Base-by-base conservation (phyloP, 2,888 invertebrate genomes). In the Caradrina kadenii region DNA sequence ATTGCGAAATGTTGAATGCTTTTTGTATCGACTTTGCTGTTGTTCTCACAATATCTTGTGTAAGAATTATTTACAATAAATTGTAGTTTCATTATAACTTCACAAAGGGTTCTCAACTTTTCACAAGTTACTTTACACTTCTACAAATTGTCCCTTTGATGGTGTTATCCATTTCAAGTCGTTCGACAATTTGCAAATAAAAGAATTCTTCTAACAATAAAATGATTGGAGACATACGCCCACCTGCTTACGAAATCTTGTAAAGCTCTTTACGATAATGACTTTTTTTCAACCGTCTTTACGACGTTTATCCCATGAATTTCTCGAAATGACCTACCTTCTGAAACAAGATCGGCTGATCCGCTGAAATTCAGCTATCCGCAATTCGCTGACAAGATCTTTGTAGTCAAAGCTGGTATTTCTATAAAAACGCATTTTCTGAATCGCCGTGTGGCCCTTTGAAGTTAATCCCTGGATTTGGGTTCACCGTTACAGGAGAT, bases 381-480 rank as follows among this genome's bases (percentile, higher is more conserved):
- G 72, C 90, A 87, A 92, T 91, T 87, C 89, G 92, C 92, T 92
- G 92, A 93, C 93, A 88, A 90, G 92, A 92, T 92, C 91, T 91
- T 89, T 89, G 88, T 91, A 91, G 88, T 92, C 92, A 92, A 93
- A 93, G 92, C 87, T 85, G 87, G 90, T 92, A 92, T 93, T 93
- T 93, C 90, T 93, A 92, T 93, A 93, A 94, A 94, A 94, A 94
- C 92, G 93, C 93, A 93, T 94, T 94, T 94, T 93, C 91, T 75
- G 91, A 92, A 94, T 93, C 90, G 91, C 91, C 88, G 86, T 85
- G 84, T 85, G 87, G 86, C 87, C 89, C 93, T 94, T 94, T 94
- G 93, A 95, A 91, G 93, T 93, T 94, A 94, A 94, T 94, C 94
- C 94, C 76, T 87, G 92, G 93, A 92, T 94, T 93, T 88, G 90